Evolutionary conservation across 2,113 vertebrate genomes (phyloP).

Genomic region (Varanus salvator): DNA sequence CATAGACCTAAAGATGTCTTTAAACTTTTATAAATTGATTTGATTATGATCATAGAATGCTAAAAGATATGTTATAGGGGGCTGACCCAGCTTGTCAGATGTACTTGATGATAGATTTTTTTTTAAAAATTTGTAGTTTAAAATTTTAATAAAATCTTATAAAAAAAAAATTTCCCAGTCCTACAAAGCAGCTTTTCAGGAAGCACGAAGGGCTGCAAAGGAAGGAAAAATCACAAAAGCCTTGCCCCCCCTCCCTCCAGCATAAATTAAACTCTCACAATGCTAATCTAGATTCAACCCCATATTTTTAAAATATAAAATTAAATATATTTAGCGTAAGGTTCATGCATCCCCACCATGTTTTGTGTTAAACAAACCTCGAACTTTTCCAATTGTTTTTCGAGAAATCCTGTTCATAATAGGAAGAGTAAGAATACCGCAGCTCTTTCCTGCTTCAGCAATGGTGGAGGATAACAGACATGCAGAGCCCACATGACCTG

Average conservation of each 20-base stretch:
- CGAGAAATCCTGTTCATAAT: conserved; percentile 94
- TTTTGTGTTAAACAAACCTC: conserved; percentile 79
- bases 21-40: no score
- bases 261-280: neutral
- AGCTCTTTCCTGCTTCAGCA: conserved; percentile 86
- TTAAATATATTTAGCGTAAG: neutral
- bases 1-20: no score
- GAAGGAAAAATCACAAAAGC: no score
- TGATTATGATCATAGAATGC: no score
- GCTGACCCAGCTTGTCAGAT: no score
- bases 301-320: neutral
- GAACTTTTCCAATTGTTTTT: conserved; percentile 95
- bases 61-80: no score
- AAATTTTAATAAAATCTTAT: no score
- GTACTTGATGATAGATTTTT: no score
- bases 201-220: neutral
- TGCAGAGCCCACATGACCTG: conserved; percentile 90
- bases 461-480: conserved; percentile 94
- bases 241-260: neutral
- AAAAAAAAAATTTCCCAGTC: neutral
- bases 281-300: neutral
- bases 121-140: no score
- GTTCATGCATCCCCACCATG: neutral
- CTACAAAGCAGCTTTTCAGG: neutral
- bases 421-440: conserved; percentile 88